Evolutionary conservation across 2,113 vertebrate genomes (phyloP), one percentile per base, ranked within the genome.

Genomic region (Sorex fumeus): DNA sequence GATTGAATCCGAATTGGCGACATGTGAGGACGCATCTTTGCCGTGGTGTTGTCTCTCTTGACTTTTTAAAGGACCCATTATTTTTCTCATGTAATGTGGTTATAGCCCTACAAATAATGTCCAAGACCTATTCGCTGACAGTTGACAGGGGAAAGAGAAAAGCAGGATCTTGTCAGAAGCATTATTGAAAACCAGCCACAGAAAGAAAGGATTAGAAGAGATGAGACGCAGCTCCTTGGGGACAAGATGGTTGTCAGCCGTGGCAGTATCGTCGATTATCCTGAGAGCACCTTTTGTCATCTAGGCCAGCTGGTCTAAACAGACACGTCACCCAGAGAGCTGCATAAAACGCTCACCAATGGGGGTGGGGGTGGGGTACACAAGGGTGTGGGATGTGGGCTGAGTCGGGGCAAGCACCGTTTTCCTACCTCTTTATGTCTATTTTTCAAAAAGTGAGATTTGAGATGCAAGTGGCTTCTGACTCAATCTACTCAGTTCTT

Each of bases 121-220:
- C 89, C 67, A 94, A 72, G 94, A 94, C 79, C 67, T 84, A 91
- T 70, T 95, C 76, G 77, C 76, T 88, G 83, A 95, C 57, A 93
- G 88, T 34, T 95, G 96, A 97, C 83, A 96, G 96, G 95, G 88
- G 21, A 60, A 60, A 60, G 57, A 71, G 90, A 96, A 84, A 97
- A 97, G 93, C 85, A 96, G 91, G 50, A 95, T 83, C 64, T 88
- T 97, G 95, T 96, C 72, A 86, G 74, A 93, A 93, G 93, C 64
- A 90, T 95, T 96, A 96, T 94, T 96, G 97, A 96, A 96, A 97
- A 94, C 21, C 89, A 96, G 93, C 82, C 84, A 91, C 32, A 80
- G 94, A 96, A 77, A 30, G 47, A 97, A 94, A 94, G 88, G 84
- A 87, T 93, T 93, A 25, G 87, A 93, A 91, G 93, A 95, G 64